These are phyloP conservation scores for Synanthedon myopaeformis DNA, from an alignment of 2,888 invertebrate species.

Conservation along the genomic window DNA sequence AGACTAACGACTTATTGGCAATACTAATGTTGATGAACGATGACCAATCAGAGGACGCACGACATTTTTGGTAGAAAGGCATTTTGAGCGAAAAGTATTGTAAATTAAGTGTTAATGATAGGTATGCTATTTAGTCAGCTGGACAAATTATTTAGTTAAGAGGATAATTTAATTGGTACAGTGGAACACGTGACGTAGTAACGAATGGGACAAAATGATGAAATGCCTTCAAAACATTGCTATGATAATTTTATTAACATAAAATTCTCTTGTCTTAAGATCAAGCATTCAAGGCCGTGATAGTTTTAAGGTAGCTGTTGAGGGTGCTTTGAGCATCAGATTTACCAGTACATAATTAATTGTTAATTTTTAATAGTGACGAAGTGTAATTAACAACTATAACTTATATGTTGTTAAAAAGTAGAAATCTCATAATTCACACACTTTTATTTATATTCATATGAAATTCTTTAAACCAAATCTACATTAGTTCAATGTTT, in stretches of 20 bases:
- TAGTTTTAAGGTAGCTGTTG: slow-evolving; percentile 39
- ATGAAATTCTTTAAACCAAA: no score
- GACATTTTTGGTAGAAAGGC: no score
- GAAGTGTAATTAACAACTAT: no score
- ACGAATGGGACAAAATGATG: background rate
- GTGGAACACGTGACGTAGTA: background rate
- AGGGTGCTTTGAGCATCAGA: slow-evolving; percentile 43
- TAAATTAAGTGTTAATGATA: background rate
- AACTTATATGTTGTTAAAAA: no score
- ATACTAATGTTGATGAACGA: no score
- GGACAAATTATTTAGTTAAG: no score
- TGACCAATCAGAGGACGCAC: no score
- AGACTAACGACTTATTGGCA: no score
- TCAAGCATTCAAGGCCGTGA: slow-evolving; percentile 54
- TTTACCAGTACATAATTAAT: slow-evolving; percentile 10
- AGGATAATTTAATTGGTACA: background rate
- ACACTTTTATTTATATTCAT: background rate
- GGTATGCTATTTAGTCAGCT: background rate
- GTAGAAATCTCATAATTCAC: no score
- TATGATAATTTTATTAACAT: slow-evolving; percentile 11
- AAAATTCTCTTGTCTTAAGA: slow-evolving; percentile 22
- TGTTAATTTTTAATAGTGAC: no score
- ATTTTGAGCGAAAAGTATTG: background rate
- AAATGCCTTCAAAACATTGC: slow-evolving; percentile 19
- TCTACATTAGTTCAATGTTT: no score